Evolutionary conservation across 2,113 vertebrate species (phyloP).

Genomic region (Gymnogyps californianus): DNA sequence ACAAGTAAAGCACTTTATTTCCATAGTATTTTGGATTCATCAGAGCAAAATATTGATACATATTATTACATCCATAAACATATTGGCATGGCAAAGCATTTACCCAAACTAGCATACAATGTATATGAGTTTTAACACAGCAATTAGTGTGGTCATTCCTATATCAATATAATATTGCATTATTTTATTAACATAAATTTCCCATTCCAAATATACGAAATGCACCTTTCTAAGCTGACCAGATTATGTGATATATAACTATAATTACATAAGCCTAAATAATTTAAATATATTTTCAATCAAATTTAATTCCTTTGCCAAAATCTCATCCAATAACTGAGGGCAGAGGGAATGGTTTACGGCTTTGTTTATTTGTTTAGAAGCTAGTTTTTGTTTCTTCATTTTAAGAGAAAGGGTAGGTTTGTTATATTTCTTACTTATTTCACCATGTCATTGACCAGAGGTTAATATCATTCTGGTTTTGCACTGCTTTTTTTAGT

Average conservation of each 20-base stretch:
- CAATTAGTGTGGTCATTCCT: not conserved
- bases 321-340: not conserved
- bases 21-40: not conserved
- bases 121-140: not conserved
- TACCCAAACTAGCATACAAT: not conserved
- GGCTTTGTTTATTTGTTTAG: not conserved
- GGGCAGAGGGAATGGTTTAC: rapidly evolving
- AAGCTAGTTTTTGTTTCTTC: not conserved
- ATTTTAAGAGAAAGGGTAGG: not conserved
- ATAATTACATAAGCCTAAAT: not conserved
- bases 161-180: not conserved
- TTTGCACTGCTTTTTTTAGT: not conserved
- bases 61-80: not conserved
- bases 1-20: not conserved
- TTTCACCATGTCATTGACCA: not conserved
- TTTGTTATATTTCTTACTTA: not conserved
- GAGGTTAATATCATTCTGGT: not conserved
- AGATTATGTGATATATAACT: not conserved
- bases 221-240: not conserved
- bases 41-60: not conserved
- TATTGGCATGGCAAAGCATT: not conserved
- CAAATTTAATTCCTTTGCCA: not conserved
- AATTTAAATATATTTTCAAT: not conserved
- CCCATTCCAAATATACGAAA: not conserved
- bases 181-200: not conserved